Evolutionary conservation across 2,797 vertebrate species (phyloP).

Genomic region (Acrocephalus scirpaceus): DNA sequence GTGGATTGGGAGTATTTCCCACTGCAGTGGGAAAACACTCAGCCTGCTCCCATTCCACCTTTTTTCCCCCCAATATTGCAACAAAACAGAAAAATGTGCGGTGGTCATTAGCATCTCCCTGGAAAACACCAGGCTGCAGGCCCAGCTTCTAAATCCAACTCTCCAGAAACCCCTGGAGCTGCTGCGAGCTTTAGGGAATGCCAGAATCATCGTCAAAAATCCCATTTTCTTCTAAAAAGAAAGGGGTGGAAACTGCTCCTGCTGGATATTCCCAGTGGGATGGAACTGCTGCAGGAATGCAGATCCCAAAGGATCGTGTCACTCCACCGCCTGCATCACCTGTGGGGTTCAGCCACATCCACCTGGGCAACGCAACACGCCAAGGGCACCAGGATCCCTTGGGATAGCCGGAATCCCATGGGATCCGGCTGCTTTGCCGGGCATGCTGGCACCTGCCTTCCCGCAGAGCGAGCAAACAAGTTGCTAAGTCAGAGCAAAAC

Average conservation of each 20-base stretch:
- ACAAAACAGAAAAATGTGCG: not conserved
- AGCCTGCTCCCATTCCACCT: not conserved
- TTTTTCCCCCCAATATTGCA: not conserved
- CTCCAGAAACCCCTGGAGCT: fast-evolving
- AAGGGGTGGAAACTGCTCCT: not conserved
- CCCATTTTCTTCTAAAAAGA: not conserved
- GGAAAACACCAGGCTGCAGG: not conserved
- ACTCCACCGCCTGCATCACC: fast-evolving
- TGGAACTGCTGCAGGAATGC: fast-evolving
- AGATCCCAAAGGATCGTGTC: not conserved
- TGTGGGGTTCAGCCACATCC: not conserved
- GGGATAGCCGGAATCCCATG: not conserved
- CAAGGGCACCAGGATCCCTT: fast-evolving
- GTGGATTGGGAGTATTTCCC: not conserved
- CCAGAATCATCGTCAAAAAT: not conserved
- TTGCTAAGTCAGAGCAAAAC: constrained; percentile 76
- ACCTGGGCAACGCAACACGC: fast-evolving
- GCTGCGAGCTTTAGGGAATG: fast-evolving
- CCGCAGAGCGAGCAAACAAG: not conserved
- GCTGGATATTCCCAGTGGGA: not conserved
- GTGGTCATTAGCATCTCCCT: not conserved
- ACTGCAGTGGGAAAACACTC: not conserved
- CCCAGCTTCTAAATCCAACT: not conserved
- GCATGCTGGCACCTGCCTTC: constrained; percentile 3
- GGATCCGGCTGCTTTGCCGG: not conserved